Evolutionary conservation across 1,140 invertebrate genomes (phyloP).

Genomic region (Brachionus asplanchnoidis): DNA sequence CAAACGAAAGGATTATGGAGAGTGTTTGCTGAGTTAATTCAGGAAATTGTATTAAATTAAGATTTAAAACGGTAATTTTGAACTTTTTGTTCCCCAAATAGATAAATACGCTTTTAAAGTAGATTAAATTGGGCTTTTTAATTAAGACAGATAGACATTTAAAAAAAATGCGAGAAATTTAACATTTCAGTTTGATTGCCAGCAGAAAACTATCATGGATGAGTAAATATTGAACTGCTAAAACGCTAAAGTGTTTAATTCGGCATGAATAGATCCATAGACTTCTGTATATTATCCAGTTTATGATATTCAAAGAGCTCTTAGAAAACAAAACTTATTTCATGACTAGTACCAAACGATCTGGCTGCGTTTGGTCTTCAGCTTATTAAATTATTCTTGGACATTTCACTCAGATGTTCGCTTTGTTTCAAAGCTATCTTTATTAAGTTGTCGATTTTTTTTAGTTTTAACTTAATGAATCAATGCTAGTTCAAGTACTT

Average conservation of each 20-base stretch:
- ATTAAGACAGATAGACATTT: slow-evolving; percentile 35
- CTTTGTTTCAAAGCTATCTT: background rate
- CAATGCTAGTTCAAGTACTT: background rate
- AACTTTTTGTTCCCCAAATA: background rate
- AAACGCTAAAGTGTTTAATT: slow-evolving; percentile 2
- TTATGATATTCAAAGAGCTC: background rate
- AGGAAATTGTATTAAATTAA: slow-evolving; percentile 38
- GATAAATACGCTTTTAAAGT: slow-evolving; percentile 11
- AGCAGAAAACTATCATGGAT: slow-evolving; percentile 18
- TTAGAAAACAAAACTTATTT: background rate
- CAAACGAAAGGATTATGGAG: slow-evolving; percentile 19
- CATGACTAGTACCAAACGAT: background rate
- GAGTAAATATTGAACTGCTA: background rate
- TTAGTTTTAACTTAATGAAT: background rate
- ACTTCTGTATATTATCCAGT: background rate
- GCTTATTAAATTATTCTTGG: background rate
- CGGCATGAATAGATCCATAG: background rate
- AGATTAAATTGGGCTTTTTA: background rate
- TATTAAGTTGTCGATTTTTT: background rate
- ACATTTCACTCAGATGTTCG: background rate
- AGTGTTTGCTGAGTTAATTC: background rate
- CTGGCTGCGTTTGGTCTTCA: background rate
- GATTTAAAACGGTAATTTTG: slow-evolving; percentile 29
- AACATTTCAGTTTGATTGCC: slow-evolving; percentile 15
- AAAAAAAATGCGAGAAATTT: background rate